These are phyloP conservation scores for Belonocnema kinseyi DNA, from an alignment of 1,140 invertebrate species.

Conservation along the genomic window DNA sequence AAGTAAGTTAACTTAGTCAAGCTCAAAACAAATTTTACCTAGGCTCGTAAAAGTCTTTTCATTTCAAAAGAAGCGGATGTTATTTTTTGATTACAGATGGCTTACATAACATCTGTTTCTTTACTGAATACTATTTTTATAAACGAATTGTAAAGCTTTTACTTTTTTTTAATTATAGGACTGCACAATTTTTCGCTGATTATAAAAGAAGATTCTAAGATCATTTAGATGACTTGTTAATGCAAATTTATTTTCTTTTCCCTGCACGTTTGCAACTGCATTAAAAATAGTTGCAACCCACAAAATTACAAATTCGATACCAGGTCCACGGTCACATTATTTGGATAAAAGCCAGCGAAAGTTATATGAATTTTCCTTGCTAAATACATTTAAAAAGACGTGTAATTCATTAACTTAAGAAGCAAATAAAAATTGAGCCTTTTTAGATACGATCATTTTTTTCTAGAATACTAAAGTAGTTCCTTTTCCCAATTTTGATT, in stretches of 20 bases:
- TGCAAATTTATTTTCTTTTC: background rate
- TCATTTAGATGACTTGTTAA: background rate
- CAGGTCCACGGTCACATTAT: conserved; percentile 53
- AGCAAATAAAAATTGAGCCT: background rate
- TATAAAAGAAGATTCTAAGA: background rate
- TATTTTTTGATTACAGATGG: no score
- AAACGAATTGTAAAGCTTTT: no score
- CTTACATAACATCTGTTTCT: no score
- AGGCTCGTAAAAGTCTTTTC: no score
- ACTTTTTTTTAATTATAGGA: no score
- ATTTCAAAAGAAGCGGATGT: no score
- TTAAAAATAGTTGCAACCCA: conserved; percentile 52
- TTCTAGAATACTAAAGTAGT: background rate
- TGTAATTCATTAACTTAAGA: background rate
- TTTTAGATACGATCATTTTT: background rate
- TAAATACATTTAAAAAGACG: background rate
- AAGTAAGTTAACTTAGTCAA: no score
- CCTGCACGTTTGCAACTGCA: no score
- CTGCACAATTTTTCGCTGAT: background rate
- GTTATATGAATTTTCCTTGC: conserved; percentile 35
- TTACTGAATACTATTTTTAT: no score
- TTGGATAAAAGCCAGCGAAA: conserved; percentile 54
- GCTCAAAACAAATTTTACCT: no score
- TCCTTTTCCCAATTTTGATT: background rate
- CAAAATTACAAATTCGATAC: conserved; percentile 49